phyloP scores from a whole-genome alignment of 2,888 invertebrate species.

The Parnassius apollo region DNA sequence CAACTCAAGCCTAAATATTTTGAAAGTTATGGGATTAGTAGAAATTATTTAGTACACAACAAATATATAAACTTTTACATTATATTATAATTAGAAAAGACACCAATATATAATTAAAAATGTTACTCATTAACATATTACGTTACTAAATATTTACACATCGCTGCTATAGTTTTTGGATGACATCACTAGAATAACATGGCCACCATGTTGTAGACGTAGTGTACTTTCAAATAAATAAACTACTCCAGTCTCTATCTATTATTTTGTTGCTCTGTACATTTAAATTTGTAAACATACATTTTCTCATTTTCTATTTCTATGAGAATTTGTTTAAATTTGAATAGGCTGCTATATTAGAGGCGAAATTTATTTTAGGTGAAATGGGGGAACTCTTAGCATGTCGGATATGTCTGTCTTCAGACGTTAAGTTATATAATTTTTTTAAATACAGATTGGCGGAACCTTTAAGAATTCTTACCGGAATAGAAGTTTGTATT shows the following conservation, averaged over 20 bases:
- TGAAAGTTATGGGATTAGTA: too few species aligned
- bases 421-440: conserved; percentile 52
- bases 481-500: conserved; percentile 49
- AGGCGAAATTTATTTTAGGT: background rate
- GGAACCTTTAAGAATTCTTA: conserved; percentile 48
- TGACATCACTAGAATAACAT: background rate
- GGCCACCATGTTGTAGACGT: conserved; percentile 19
- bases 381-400: conserved; percentile 39
- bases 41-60: too few species aligned
- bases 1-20: too few species aligned
- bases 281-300: conserved; percentile 21
- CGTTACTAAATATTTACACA: background rate
- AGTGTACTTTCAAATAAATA: conserved; percentile 16
- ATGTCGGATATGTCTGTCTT: conserved; percentile 59
- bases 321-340: background rate
- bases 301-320: background rate
- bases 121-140: too few species aligned
- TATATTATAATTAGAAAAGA: too few species aligned
- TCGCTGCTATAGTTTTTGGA: background rate
- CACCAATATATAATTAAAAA: too few species aligned
- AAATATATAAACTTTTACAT: too few species aligned
- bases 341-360: background rate
- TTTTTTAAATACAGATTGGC: conserved; percentile 47
- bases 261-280: conserved; percentile 23
- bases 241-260: conserved; percentile 17